Conservation (phyloP, 1,140 invertebrate species). For the Eueides isabella region DNA sequence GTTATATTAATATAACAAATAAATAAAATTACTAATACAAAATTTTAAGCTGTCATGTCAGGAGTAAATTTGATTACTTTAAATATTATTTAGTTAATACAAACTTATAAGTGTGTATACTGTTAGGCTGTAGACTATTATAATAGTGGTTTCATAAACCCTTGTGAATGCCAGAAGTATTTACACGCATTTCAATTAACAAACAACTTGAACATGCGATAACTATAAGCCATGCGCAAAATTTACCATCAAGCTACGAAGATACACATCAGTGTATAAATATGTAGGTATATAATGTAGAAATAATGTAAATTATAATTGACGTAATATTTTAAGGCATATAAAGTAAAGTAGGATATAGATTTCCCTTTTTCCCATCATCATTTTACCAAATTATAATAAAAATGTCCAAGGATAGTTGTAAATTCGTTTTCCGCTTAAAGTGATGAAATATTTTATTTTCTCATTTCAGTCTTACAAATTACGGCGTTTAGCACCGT, state of each 20-base stretch:
- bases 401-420: no score
- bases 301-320: no score
- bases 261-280: not conserved
- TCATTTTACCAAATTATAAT: no score
- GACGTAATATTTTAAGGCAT: no score
- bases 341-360: no score
- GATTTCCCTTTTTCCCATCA: no score
- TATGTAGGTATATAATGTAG: not conserved
- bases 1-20: no score
- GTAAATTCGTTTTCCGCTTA: no score
- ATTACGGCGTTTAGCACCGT: no score
- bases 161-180: slow-evolving; percentile 56
- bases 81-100: not conserved
- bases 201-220: slow-evolving; percentile 57
- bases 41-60: not conserved
- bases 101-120: not conserved
- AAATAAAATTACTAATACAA: not conserved
- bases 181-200: slow-evolving; percentile 76
- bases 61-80: not conserved
- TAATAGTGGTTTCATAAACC: slow-evolving; percentile 52
- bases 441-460: no score
- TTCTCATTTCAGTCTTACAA: no score
- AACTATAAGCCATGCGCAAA: slow-evolving; percentile 51
- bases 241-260: slow-evolving; percentile 47
- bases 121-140: slow-evolving; percentile 15